Evolutionary conservation across 2,888 invertebrate genomes (phyloP), one percentile per base, ranked within the genome.

Genomic region (Drosophila melanosoma): DNA sequence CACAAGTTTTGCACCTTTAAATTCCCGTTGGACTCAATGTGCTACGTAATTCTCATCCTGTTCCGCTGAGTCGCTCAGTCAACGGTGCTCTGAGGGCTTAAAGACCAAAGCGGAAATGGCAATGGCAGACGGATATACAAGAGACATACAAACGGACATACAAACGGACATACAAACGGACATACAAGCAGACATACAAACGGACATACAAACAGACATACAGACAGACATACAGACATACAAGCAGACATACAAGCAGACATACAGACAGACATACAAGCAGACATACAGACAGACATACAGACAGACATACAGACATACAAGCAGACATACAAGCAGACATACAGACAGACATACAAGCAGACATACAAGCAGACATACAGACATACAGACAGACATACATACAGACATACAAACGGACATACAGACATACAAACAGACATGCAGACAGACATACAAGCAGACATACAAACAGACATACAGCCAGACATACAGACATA

Each of bases 61-160:
- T 26, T 48, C 29, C 33, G 20, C 12, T 38, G 38, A 35, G 42
- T 17, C 35, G 59, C 26, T 17, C 60, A 29, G 61, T 53, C 51
- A 60, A 38, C 36, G 38, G 42, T 53, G 32, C 40, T 23, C 17
- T 29, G 32, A 20, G 52, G 32, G n/a, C 51, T 17, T n/a, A 11
- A 26, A 10, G 52, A 20, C 7, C 20, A 64, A 36, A 73, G 60
- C 65, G 81, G 78, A 80, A 76, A 74, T 69, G 69, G 58, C 57
- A 76, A 79, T 76, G 74, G 64, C 63, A 80, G 75, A 53, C 81
- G 87, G 80, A 83, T 76, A 75, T 79, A 83, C 79, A 29, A 0
- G 29, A 29, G 29, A 29, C 29, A 49, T 49, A 26, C 17, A 26
- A 15, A 48, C 48, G 7, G 11, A 35, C 35, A 82, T 26, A 26